These are phyloP conservation scores for Choloepus hoffmanni DNA, from an alignment of 2,113 vertebrate species.

Conservation along the genomic window DNA sequence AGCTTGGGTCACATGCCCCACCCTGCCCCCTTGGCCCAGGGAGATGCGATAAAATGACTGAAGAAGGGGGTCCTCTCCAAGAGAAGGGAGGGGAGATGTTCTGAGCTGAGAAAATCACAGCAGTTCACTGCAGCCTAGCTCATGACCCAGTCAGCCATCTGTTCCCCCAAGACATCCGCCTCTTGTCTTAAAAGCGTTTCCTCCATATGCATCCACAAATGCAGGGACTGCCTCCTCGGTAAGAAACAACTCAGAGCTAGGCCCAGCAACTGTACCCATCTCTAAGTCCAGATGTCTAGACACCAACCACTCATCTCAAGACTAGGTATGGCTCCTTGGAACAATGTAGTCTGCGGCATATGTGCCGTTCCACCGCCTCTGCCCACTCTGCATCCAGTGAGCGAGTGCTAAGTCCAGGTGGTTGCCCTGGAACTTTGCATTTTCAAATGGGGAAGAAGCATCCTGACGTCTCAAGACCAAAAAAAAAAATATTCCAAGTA, in stretches of 20 bases:
- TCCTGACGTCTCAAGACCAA: background rate
- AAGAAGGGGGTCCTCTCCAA: background rate
- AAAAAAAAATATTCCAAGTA: accelerated
- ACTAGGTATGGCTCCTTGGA: background rate
- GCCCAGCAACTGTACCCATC: background rate
- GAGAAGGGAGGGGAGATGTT: too few species aligned
- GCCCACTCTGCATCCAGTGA: accelerated
- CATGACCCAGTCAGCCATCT: background rate
- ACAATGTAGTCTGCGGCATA: too few species aligned
- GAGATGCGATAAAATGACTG: accelerated
- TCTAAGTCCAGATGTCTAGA: background rate
- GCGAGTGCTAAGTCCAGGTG: background rate
- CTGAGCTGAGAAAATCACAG: background rate
- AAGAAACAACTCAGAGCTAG: background rate
- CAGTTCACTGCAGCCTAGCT: background rate
- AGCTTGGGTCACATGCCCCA: background rate
- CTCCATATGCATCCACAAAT: background rate
- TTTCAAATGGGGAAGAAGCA: too few species aligned
- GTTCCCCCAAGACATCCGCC: background rate
- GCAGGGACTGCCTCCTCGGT: background rate
- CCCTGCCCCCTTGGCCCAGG: background rate
- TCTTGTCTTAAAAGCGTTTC: background rate
- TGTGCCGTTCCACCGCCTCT: background rate
- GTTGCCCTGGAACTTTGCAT: background rate
- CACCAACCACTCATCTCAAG: accelerated